These are phyloP conservation scores for Sebastes vulpes DNA, from an alignment of 2,797 vertebrate species.

Conservation along the genomic window DNA sequence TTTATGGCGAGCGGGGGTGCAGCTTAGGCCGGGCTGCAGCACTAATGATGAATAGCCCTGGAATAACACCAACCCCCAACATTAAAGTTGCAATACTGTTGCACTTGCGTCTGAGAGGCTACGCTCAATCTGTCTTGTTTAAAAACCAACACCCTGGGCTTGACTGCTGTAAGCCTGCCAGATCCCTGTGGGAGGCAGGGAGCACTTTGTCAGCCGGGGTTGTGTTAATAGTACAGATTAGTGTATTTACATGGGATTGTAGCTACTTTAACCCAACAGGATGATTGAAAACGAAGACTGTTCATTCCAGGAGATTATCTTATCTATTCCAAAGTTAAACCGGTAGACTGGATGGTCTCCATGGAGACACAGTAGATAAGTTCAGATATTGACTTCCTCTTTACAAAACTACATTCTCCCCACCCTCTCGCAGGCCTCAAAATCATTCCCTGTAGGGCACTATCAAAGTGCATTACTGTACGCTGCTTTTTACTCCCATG, in stretches of 20 bases:
- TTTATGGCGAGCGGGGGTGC: slow-evolving; percentile 79
- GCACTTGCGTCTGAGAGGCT: slow-evolving; percentile 52
- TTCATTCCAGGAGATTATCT: slow-evolving; percentile 73
- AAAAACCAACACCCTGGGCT: slow-evolving; percentile 61
- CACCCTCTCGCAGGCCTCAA: slow-evolving; percentile 28
- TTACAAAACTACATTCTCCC: slow-evolving; percentile 30
- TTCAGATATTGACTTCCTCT: slow-evolving; percentile 66
- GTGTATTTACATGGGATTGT: slow-evolving; percentile 81
- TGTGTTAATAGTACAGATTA: slow-evolving; percentile 82
- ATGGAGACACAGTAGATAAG: slow-evolving; percentile 53
- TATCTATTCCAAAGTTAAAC: slow-evolving; percentile 59
- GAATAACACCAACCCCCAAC: slow-evolving; percentile 63
- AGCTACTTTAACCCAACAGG: slow-evolving; percentile 69
- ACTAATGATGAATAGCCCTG: slow-evolving; percentile 77
- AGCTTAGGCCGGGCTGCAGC: slow-evolving; percentile 65
- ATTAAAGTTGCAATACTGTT: slow-evolving; percentile 70
- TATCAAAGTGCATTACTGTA: slow-evolving; percentile 41
- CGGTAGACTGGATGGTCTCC: slow-evolving; percentile 48
- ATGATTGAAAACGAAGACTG: slow-evolving; percentile 73
- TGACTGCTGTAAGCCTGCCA: slow-evolving; percentile 70
- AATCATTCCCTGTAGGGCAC: slow-evolving; percentile 48
- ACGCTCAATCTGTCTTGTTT: slow-evolving; percentile 79
- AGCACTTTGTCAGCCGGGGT: slow-evolving; percentile 69
- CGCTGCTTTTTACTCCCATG: slow-evolving; percentile 53
- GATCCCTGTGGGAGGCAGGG: slow-evolving; percentile 65